Percentiles rank a stretch among this genome's conserved stretches.
Conservation (phyloP, 1,140 invertebrate genomes). For the Manduca sexta region DNA sequence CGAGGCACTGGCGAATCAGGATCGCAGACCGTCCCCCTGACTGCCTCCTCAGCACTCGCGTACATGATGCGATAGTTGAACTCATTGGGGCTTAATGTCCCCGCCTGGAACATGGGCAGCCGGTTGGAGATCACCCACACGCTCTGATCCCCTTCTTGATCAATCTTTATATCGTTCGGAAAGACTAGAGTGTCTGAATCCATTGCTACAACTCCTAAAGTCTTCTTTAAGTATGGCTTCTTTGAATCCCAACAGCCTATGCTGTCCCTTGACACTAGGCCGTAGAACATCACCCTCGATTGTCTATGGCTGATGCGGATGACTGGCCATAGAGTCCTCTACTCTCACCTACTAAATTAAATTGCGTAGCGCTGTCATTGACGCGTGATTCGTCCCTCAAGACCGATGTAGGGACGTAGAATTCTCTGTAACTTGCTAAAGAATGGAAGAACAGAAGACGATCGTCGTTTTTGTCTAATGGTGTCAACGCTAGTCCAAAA, state of each 20-base stretch:
- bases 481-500: slow-evolving; percentile 82
- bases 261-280: slow-evolving; percentile 81
- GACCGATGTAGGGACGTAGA: slow-evolving; percentile 78
- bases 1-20: slow-evolving; percentile 39
- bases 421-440: slow-evolving; percentile 85
- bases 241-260: slow-evolving; percentile 86
- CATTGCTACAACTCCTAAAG: slow-evolving; percentile 76
- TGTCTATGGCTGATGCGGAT: slow-evolving; percentile 81
- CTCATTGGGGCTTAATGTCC: slow-evolving; percentile 75
- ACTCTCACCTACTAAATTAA: slow-evolving; percentile 77
- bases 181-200: slow-evolving; percentile 79
- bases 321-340: slow-evolving; percentile 78
- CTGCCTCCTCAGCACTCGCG: slow-evolving; percentile 75
- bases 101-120: slow-evolving; percentile 80
- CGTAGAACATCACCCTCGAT: slow-evolving; percentile 85
- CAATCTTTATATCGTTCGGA: slow-evolving; percentile 85
- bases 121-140: slow-evolving; percentile 85
- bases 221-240: slow-evolving; percentile 78
- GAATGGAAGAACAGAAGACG: slow-evolving; percentile 83
- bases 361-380: slow-evolving; percentile 72
- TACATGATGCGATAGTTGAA: slow-evolving; percentile 83
- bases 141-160: slow-evolving; percentile 78
- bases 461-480: slow-evolving; percentile 72
- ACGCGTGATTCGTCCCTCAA: slow-evolving; percentile 75
- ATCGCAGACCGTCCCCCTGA: slow-evolving; percentile 81